A percentile compares a stretch with the other conserved stretches of the same genome.
Evolutionary conservation across 1,140 invertebrate genomes (phyloP).

Genomic region (Heliconius hermathena): DNA sequence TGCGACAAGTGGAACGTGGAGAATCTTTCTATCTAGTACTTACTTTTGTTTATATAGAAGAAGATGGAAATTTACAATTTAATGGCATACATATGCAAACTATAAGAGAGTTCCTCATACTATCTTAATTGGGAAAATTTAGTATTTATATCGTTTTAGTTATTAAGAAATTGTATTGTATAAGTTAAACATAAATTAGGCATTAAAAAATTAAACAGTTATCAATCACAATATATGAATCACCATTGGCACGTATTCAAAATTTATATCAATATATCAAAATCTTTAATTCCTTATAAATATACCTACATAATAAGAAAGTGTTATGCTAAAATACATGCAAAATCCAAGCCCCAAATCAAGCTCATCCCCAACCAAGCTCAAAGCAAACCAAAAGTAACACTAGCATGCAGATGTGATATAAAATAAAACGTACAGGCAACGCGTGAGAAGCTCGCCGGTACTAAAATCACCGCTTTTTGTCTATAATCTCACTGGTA

Average conservation of each 20-base stretch:
- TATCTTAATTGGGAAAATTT: no score
- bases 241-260: not conserved
- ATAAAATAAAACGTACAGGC: slow-evolving; percentile 75
- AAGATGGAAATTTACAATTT: not conserved
- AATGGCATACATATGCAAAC: not conserved
- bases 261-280: not conserved
- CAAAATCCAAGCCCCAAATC: slow-evolving; percentile 15
- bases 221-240: not conserved
- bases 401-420: slow-evolving; percentile 64
- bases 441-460: slow-evolving; percentile 71
- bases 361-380: slow-evolving; percentile 15
- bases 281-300: no score
- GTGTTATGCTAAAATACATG: not conserved
- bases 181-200: not conserved
- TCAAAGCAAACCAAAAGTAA: slow-evolving; percentile 31
- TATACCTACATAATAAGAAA: not conserved
- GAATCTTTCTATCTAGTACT: not conserved
- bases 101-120: not conserved
- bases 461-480: slow-evolving; percentile 78
- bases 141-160: not conserved
- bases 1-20: not conserved
- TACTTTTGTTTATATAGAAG: not conserved
- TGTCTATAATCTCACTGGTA: slow-evolving; percentile 80
- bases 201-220: not conserved
- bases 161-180: not conserved